Percentiles rank a stretch among this genome's conserved stretches.
These are phyloP conservation scores for Sitta carolinensis DNA, from an alignment of 2,797 vertebrate species.

Conservation along the genomic window DNA sequence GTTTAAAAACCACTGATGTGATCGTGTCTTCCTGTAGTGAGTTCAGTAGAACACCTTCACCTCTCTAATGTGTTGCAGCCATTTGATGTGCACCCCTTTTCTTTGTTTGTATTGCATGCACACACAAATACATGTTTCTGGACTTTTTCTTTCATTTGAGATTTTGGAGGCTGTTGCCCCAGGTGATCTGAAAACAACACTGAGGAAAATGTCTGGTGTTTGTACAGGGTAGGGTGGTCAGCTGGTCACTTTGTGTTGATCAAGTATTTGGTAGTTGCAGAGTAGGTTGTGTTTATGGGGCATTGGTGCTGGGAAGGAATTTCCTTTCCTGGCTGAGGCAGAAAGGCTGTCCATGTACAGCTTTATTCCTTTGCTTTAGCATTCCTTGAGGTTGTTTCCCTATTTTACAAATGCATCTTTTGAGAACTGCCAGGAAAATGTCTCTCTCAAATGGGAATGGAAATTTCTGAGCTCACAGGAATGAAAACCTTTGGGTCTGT, in stretches of 20 bases:
- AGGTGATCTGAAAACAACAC: neutral
- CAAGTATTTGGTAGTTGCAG: neutral
- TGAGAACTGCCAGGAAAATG: slow-evolving; percentile 66
- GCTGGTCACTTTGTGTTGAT: neutral
- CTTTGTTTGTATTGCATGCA: neutral
- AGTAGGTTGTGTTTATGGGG: slow-evolving; percentile 18
- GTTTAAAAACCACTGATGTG: neutral
- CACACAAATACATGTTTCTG: neutral
- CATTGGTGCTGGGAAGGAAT: slow-evolving; percentile 42
- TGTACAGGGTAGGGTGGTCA: neutral
- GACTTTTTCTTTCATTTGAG: neutral
- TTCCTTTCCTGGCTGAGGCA: slow-evolving; percentile 57
- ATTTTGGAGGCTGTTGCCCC: neutral
- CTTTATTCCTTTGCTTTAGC: slow-evolving; percentile 65
- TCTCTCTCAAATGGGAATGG: slow-evolving; percentile 62
- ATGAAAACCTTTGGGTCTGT: slow-evolving; percentile 50
- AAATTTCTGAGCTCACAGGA: slow-evolving; percentile 60
- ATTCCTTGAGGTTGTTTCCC: slow-evolving; percentile 62
- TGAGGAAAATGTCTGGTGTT: neutral
- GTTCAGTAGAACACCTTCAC: neutral
- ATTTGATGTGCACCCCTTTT: neutral
- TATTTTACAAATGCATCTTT: slow-evolving; percentile 64
- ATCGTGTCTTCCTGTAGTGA: neutral
- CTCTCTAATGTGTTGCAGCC: neutral
- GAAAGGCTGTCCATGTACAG: slow-evolving; percentile 34